Evolutionary conservation across 1,140 invertebrate genomes (phyloP).

Genomic region (Neoseiulus cucumeris): DNA sequence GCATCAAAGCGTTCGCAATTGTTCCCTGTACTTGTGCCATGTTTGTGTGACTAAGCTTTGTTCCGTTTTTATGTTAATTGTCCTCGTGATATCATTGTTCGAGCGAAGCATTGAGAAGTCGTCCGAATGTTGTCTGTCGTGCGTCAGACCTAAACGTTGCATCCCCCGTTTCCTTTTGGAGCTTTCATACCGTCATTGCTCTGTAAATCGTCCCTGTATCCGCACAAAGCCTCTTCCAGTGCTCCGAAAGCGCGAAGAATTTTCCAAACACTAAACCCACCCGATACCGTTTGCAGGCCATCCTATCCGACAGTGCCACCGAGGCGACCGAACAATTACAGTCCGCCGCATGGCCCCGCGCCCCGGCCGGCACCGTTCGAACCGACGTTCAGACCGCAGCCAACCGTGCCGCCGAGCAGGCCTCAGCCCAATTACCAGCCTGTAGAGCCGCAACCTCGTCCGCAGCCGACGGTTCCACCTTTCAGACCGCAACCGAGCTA

Average conservation of each 20-base stretch:
- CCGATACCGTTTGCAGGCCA: background rate
- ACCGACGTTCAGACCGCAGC: background rate
- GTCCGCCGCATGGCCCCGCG: background rate
- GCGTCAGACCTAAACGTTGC: no score
- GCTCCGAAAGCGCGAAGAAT: no score
- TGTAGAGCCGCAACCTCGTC: background rate
- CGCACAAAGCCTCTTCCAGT: no score
- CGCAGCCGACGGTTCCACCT: background rate
- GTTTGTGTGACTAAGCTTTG: no score
- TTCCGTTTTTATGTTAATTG: no score
- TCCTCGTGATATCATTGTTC: no score
- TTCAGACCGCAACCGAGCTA: background rate
- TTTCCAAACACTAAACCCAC: background rate
- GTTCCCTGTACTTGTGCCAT: no score
- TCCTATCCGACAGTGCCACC: background rate
- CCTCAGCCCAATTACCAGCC: background rate
- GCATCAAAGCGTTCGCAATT: background rate
- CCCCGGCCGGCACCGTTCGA: background rate
- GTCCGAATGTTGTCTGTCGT: no score
- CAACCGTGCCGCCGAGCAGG: background rate
- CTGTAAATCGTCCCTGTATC: no score
- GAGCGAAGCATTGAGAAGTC: no score
- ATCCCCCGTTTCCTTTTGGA: no score
- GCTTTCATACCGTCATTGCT: no score
- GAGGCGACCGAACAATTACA: conserved; percentile 5